Conservation (phyloP, 1,140 invertebrate genomes). For the Drosophila miranda region DNA sequence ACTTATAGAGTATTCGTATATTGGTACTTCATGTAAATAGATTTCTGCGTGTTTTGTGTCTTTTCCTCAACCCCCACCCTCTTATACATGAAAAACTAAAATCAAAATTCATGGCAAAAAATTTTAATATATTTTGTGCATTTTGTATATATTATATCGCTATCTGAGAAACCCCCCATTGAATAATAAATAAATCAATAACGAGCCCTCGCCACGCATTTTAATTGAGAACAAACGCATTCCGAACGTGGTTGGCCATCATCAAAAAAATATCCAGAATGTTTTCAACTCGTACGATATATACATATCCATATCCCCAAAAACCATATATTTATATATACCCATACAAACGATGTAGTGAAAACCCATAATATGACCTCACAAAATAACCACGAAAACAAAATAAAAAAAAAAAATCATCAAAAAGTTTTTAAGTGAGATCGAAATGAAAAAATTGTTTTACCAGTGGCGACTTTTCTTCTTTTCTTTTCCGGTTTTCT, state of each 20-base stretch:
- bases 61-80: constrained; percentile 4
- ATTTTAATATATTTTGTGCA: constrained; percentile 36
- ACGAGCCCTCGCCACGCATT: constrained; percentile 29
- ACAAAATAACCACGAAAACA: constrained; percentile 33
- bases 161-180: not conserved
- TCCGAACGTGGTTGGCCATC: constrained; percentile 50
- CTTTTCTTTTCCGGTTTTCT: constrained; percentile 81
- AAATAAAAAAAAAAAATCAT: constrained; percentile 16
- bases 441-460: constrained; percentile 57
- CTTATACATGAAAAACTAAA: constrained; percentile 20
- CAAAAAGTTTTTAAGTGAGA: constrained; percentile 38
- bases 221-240: constrained; percentile 44
- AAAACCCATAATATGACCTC: constrained; percentile 56
- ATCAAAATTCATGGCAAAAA: constrained; percentile 28
- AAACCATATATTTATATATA: constrained; percentile 33
- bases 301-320: constrained; percentile 3
- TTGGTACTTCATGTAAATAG: constrained; percentile 33
- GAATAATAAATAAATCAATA: constrained; percentile 37
- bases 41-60: constrained; percentile 22
- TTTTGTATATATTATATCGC: constrained; percentile 50
- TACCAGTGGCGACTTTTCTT: constrained; percentile 77
- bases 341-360: constrained; percentile 41
- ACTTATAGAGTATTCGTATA: constrained; percentile 14
- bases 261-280: constrained; percentile 15
- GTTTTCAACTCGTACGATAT: constrained; percentile 42